Evolutionary conservation across 2,797 vertebrate genomes (phyloP), one percentile per base, ranked within the genome.

Genomic region (Sebastes hopkinsi): DNA sequence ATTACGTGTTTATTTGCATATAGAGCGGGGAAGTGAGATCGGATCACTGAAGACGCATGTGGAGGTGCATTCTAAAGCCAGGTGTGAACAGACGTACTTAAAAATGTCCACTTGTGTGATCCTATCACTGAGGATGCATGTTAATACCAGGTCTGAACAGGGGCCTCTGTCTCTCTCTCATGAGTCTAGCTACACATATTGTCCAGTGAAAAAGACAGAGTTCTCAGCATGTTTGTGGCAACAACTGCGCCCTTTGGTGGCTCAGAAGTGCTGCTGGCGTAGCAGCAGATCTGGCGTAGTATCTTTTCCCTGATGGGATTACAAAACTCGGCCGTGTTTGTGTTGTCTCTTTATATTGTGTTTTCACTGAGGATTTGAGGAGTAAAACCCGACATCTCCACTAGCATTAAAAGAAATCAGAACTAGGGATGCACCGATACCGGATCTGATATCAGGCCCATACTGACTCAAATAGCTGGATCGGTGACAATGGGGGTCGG

Each of bases 151-250:
- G 38, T 42, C 38, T 42, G 38, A 42, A 42, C 38, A 42, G 38
- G 38, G 38, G 38, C 38, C 38, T 42, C 38, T 42, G 38, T 42
- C 38, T 64, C 50, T 34, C 8, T 38, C 22, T 62, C 46, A 18
- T 73, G 30, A 16, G n/a, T 62, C 29, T 46, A 62, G 8, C 23
- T 7, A 4, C 30, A 36, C 72, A 54, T 36, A 32, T 55, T 18
- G 55, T 75, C 61, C 38, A 59, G 13, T 25, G 55, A 58, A 66
- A 69, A 55, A 79, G 20, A 65, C 54, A 36, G 66, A 46, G 70
- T 77, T 79, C 55, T 86, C 73, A 67, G 79, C 65, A 42, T 80
- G 79, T 84, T 75, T 65, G 64, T 64, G 65, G 3, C 3, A 42
- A 32, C 8, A 16, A 8, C 20, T 52, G 27, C n/a, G 34, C n/a